Percentiles rank a stretch among this genome's conserved stretches.
Evolutionary conservation across 2,888 invertebrate genomes (phyloP).

Genomic region (Dromius quadrimaculatus): DNA sequence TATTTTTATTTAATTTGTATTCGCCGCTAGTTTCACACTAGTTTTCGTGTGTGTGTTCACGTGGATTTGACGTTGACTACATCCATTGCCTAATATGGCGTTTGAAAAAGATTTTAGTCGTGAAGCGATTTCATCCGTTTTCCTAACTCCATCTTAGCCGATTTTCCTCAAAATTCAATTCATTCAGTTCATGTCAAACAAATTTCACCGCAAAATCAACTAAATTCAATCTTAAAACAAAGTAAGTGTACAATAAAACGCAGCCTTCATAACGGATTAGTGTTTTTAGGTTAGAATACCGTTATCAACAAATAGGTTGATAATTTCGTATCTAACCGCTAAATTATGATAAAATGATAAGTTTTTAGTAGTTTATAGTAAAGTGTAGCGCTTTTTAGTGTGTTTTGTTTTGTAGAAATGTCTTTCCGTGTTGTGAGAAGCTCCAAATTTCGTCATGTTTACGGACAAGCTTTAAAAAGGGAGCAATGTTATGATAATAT

Average conservation of each 20-base stretch:
- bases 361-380: background rate
- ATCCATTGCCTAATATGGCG: slow-evolving; percentile 78
- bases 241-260: background rate
- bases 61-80: slow-evolving; percentile 48
- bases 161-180: background rate
- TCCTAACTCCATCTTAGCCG: background rate
- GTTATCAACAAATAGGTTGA: slow-evolving; percentile 21
- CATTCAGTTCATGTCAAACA: too few species aligned
- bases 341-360: slow-evolving; percentile 1
- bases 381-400: background rate
- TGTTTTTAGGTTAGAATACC: slow-evolving; percentile 31
- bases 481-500: slow-evolving; percentile 99
- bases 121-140: slow-evolving; percentile 67
- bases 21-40: background rate
- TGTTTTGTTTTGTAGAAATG: slow-evolving; percentile 79
- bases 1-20: too few species aligned
- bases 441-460: slow-evolving; percentile 98
- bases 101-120: slow-evolving; percentile 66
- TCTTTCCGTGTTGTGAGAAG: slow-evolving; percentile 97
- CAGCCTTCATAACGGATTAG: background rate
- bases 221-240: background rate
- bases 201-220: slow-evolving; percentile 3
- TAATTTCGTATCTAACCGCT: slow-evolving; percentile 19
- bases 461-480: slow-evolving; percentile 89
- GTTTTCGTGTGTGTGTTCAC: slow-evolving; percentile 22